Conservation (phyloP, 2,797 vertebrate genomes). For the Discoglossus pictus region DNA sequence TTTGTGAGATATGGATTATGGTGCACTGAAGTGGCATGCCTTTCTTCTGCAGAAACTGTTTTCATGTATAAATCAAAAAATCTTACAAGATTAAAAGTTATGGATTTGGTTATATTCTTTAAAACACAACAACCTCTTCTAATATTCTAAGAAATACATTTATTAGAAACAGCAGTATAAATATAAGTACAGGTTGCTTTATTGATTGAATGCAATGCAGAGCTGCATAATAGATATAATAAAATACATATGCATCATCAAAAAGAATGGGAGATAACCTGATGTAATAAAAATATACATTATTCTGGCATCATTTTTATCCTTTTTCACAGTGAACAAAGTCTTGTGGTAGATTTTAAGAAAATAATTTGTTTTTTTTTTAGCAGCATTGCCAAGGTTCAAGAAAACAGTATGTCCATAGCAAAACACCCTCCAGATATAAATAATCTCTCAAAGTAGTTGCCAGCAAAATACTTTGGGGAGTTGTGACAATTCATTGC, state of each 20-base stretch:
- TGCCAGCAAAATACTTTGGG: not conserved
- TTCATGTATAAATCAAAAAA: too few relatives aligned
- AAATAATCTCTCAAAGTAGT: not conserved
- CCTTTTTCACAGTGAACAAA: too few relatives aligned
- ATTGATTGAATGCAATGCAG: not conserved
- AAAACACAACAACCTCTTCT: not conserved
- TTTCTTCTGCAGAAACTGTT: too few relatives aligned
- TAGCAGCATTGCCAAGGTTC: not conserved
- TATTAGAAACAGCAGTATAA: not conserved
- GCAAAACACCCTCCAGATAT: conserved; percentile 2
- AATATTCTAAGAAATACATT: not conserved
- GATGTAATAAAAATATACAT: too few relatives aligned
- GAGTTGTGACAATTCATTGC: not conserved
- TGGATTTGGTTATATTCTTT: not conserved
- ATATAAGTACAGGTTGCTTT: not conserved
- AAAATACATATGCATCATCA: not conserved
- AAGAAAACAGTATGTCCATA: conserved; percentile 6
- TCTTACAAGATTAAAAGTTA: not conserved
- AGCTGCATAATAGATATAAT: not conserved
- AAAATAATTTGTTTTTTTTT: not conserved
- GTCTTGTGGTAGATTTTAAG: too few relatives aligned
- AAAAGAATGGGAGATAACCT: too few relatives aligned
- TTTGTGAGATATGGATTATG: too few relatives aligned
- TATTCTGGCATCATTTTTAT: too few relatives aligned
- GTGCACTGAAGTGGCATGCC: too few relatives aligned